phyloP scores from a whole-genome alignment of 2,113 vertebrate species.

The Eubucco bourcierii region DNA sequence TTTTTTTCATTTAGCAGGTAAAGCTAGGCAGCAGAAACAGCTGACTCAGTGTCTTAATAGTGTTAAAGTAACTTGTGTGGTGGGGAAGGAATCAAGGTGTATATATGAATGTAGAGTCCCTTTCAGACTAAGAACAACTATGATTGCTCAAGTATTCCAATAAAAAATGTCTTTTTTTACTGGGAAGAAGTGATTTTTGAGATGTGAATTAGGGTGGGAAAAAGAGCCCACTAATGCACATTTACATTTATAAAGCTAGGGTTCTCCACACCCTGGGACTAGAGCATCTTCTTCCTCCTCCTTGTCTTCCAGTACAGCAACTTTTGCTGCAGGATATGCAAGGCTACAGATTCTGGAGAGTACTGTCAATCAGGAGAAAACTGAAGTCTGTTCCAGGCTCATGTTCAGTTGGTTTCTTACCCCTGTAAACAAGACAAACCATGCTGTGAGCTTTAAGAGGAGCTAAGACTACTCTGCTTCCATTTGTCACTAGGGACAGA shows the following conservation, averaged over 20 bases:
- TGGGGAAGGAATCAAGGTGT: not conserved
- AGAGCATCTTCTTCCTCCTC: not conserved
- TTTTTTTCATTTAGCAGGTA: not conserved
- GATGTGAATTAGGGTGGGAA: not conserved
- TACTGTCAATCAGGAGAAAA: conserved; percentile 75
- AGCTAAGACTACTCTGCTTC: not conserved
- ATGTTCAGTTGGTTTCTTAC: conserved; percentile 77
- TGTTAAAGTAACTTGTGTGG: not conserved
- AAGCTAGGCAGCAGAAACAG: not conserved
- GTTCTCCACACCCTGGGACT: not conserved
- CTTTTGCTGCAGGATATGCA: not conserved
- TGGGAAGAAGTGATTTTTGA: not conserved
- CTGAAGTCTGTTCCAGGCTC: conserved; percentile 84
- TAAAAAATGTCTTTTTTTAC: not conserved
- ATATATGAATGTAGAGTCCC: not conserved
- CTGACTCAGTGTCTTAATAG: not conserved
- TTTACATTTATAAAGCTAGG: not conserved
- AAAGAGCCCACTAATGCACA: not conserved
- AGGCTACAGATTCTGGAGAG: conserved; percentile 19
- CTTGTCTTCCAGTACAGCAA: not conserved
- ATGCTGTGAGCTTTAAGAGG: not conserved
- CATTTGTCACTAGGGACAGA: not conserved
- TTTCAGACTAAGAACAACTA: not conserved
- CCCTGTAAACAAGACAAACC: conserved; percentile 67
- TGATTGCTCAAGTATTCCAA: not conserved